These are phyloP conservation scores for Conomelus anceps DNA, from an alignment of 2,888 invertebrate species.

Conservation along the genomic window DNA sequence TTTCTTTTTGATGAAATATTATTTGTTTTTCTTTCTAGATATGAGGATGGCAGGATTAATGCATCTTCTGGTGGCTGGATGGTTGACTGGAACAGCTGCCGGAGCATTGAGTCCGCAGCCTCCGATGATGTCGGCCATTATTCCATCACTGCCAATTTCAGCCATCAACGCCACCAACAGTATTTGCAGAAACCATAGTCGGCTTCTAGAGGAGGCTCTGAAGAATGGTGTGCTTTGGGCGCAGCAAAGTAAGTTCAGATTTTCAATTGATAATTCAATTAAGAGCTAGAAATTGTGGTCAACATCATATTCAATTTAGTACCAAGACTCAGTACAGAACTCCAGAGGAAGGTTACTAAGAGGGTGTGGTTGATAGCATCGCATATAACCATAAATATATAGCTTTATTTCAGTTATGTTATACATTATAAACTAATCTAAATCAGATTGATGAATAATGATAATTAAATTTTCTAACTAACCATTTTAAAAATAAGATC, in stretches of 20 bases:
- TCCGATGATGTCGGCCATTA: not conserved
- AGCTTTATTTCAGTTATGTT: too few species aligned
- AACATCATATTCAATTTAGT: not conserved
- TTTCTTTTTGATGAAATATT: too few species aligned
- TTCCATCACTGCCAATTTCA: not conserved
- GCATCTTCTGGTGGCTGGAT: not conserved
- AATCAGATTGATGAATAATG: too few species aligned
- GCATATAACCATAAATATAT: too few species aligned
- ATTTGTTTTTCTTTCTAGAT: not conserved
- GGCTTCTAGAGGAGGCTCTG: not conserved
- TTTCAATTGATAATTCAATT: not conserved
- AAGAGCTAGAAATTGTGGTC: not conserved
- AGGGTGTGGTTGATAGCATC: too few species aligned
- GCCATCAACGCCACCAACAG: not conserved
- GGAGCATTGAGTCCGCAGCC: not conserved
- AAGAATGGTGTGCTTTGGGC: constrained; percentile 2
- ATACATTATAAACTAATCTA: too few species aligned
- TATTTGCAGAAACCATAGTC: not conserved
- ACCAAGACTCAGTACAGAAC: not conserved
- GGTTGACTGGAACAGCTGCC: not conserved
- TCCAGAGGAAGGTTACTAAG: too few species aligned
- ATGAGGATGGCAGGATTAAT: not conserved
- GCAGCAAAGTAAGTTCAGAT: not conserved
- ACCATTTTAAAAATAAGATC: too few species aligned
- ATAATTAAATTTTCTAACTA: too few species aligned